Evolutionary conservation across 2,888 invertebrate species (phyloP), one percentile per base, ranked within the genome.

Genomic region (Leucophenga montana): DNA sequence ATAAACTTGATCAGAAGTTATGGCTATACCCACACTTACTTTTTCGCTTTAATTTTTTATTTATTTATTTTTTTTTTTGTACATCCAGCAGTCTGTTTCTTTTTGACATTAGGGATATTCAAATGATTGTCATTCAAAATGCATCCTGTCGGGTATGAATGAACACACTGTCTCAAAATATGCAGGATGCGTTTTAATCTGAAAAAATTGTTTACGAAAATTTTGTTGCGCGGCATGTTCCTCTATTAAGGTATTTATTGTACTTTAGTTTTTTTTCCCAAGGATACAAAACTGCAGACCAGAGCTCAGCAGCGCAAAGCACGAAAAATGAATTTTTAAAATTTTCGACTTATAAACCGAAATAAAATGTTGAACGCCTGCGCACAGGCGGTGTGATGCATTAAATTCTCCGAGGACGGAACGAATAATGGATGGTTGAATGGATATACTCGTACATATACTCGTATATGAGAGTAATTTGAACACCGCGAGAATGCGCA

Each of bases 401-500:
- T 20, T 44, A 18, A 33, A 33, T 33, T 3, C 33, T 33, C 33
- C 33, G 39, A 39, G 11, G 11, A 39, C 11, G 39, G 39, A 11
- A 39, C 39, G 9, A 39, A 39, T 3, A 8, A 39, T 39, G 39
- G 18, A 20, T 39, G 66, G 53, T 53, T 66, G 66, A 44, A 39
- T 46, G 39, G 53, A 69, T 56, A 64, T 46, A 44, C 65, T 54
- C 70, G 39, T 27, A 27, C 4, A 4, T 27, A 27, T 3, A 27
- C 27, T 27, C 27, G 64, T 75, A 74, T 74, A 72, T 81, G 78
- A 72, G 71, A 73, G 85, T 85, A 85, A 85, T 83, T 78, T 80
- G 85, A 85, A 85, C 84, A 85, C 85, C 85, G 85, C 85, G 85
- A 85, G 85, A 85, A 80, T 72, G 56, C 59, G 20, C 54, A 50